Evolutionary conservation across 1,140 invertebrate genomes (phyloP).

Genomic region (Diorhabda elongata): DNA sequence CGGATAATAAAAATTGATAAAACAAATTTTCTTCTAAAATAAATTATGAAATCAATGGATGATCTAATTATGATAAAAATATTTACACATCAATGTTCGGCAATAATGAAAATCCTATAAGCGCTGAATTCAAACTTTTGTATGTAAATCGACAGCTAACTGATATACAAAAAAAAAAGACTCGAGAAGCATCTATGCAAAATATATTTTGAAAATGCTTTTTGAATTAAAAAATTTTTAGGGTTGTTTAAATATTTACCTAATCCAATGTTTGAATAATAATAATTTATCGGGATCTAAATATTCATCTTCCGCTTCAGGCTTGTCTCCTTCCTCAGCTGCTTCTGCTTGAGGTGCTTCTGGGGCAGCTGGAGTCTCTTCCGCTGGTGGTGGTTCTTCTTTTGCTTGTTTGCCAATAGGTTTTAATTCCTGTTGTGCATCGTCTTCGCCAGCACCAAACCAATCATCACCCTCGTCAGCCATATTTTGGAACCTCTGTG

Average conservation of each 20-base stretch:
- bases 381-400: constrained; percentile 39
- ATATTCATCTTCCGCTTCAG: constrained; percentile 50
- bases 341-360: constrained; percentile 45
- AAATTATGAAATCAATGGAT: too few species aligned
- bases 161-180: too few species aligned
- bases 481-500: constrained; percentile 19
- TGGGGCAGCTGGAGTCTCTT: constrained; percentile 37
- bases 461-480: constrained; percentile 25
- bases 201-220: too few species aligned
- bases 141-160: too few species aligned
- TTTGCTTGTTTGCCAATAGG: constrained; percentile 5
- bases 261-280: constrained; percentile 69
- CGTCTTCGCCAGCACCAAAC: constrained; percentile 37
- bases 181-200: too few species aligned
- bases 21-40: too few species aligned
- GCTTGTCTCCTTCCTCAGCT: constrained; percentile 28
- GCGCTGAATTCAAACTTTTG: too few species aligned
- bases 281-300: constrained; percentile 56
- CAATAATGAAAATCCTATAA: too few species aligned
- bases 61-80: too few species aligned
- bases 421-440: constrained; percentile 39
- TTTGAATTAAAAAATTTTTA: too few species aligned
- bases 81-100: too few species aligned
- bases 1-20: too few species aligned
- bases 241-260: constrained; percentile 42